Evolutionary conservation across 2,888 invertebrate genomes (phyloP).

Genomic region (Tridacna crocea): DNA sequence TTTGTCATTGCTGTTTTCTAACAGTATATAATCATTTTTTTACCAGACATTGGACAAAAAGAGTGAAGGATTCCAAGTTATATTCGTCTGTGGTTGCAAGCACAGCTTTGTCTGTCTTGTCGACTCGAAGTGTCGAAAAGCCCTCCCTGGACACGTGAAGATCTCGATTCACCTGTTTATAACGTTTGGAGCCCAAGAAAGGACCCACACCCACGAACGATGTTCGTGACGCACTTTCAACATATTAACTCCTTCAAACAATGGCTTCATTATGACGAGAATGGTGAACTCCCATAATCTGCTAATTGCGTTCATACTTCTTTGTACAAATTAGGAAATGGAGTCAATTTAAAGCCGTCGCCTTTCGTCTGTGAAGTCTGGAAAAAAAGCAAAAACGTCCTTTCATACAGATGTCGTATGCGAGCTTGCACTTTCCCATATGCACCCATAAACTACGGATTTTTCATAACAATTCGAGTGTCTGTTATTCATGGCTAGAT

Average conservation of each 20-base stretch:
- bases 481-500: constrained; percentile 64
- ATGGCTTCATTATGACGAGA: constrained; percentile 33
- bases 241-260: constrained; percentile 41
- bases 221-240: constrained; percentile 19
- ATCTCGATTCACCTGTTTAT: constrained; percentile 49
- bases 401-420: constrained; percentile 45
- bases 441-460: constrained; percentile 57
- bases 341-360: constrained; percentile 19
- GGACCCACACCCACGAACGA: constrained; percentile 32
- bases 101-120: constrained; percentile 8
- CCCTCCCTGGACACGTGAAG: constrained; percentile 40
- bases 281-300: constrained; percentile 42
- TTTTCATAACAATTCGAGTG: constrained; percentile 62
- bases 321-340: constrained; percentile 19
- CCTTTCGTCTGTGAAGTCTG: constrained; percentile 18
- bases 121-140: neutral
- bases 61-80: constrained; percentile 1
- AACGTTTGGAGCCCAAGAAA: constrained; percentile 5
- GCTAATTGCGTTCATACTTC: constrained; percentile 36
- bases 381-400: constrained; percentile 12
- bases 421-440: constrained; percentile 34
- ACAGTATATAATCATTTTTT: too few relatives aligned
- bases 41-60: too few relatives aligned
- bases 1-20: too few relatives aligned
- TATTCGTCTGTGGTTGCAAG: constrained; percentile 2